phyloP scores from a whole-genome alignment of 2,888 invertebrate species.

The Hemicrepidius hirtus region DNA sequence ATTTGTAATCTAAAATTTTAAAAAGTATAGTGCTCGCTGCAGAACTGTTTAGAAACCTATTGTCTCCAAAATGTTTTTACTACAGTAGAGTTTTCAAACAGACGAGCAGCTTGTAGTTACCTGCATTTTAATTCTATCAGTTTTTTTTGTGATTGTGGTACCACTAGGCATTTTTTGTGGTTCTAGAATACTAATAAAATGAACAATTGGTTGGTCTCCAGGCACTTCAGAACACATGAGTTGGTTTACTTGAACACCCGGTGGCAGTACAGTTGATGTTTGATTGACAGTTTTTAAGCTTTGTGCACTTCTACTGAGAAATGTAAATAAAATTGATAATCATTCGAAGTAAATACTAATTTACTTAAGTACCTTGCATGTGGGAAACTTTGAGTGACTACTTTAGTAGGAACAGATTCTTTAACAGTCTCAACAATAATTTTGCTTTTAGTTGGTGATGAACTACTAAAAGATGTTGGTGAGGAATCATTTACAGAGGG shows the following conservation, averaged over 20 bases:
- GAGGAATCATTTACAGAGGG: constrained; percentile 73
- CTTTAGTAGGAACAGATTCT: constrained; percentile 76
- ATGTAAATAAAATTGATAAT: too few species aligned
- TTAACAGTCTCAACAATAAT: constrained; percentile 86
- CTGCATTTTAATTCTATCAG: constrained; percentile 66
- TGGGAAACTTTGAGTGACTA: constrained; percentile 64
- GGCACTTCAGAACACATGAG: constrained; percentile 70
- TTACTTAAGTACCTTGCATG: constrained; percentile 33
- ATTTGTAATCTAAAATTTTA: constrained; percentile 67
- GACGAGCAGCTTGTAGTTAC: constrained; percentile 54
- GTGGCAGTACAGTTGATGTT: constrained; percentile 57
- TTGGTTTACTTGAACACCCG: constrained; percentile 69
- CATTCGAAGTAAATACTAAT: too few species aligned
- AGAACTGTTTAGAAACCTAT: too few species aligned
- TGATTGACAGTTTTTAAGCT: constrained; percentile 14
- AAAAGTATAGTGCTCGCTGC: not conserved
- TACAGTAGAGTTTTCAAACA: not conserved
- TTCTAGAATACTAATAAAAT: constrained; percentile 69
- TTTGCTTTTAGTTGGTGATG: constrained; percentile 85
- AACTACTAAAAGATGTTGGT: constrained; percentile 82
- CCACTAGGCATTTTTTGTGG: constrained; percentile 68
- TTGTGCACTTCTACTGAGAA: constrained; percentile 9
- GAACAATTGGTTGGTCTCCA: constrained; percentile 70
- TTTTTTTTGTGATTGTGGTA: constrained; percentile 65
- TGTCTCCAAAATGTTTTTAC: too few species aligned